Evolutionary conservation across 2,113 vertebrate species (phyloP).

Genomic region (Callipepla squamata): DNA sequence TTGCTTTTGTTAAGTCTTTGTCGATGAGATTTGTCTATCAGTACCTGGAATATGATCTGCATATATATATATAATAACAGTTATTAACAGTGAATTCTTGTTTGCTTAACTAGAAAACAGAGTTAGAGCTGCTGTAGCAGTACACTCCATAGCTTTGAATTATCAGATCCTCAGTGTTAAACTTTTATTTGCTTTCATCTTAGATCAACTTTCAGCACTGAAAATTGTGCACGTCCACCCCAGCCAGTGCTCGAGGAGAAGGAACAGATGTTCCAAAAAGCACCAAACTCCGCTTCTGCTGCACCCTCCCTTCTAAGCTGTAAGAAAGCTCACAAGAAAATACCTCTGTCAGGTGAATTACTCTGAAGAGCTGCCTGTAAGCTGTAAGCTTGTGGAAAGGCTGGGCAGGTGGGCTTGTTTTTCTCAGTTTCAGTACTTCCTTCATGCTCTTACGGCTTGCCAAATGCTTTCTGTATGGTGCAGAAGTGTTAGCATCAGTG

Average conservation of each 20-base stretch:
- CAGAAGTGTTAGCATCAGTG: neutral
- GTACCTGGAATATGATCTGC: neutral
- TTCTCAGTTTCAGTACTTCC: neutral
- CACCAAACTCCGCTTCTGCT: neutral
- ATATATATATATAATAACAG: neutral
- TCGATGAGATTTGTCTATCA: neutral
- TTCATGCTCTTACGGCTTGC: neutral
- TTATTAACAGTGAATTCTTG: neutral
- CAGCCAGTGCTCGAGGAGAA: neutral
- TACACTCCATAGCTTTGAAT: neutral
- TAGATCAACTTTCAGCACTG: conserved; percentile 50
- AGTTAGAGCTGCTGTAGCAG: neutral
- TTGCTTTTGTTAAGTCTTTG: neutral
- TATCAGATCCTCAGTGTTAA: neutral
- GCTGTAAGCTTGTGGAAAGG: neutral
- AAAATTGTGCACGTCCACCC: conserved; percentile 17
- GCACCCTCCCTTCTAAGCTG: neutral
- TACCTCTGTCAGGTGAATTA: neutral
- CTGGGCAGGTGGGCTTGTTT: neutral
- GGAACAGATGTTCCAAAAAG: neutral
- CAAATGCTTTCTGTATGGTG: neutral
- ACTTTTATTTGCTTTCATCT: neutral
- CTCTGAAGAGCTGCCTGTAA: neutral
- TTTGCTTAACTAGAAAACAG: neutral
- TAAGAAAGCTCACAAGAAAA: neutral